phyloP scores from a whole-genome alignment of 2,113 vertebrate genomes.

The Propithecus coquereli region DNA sequence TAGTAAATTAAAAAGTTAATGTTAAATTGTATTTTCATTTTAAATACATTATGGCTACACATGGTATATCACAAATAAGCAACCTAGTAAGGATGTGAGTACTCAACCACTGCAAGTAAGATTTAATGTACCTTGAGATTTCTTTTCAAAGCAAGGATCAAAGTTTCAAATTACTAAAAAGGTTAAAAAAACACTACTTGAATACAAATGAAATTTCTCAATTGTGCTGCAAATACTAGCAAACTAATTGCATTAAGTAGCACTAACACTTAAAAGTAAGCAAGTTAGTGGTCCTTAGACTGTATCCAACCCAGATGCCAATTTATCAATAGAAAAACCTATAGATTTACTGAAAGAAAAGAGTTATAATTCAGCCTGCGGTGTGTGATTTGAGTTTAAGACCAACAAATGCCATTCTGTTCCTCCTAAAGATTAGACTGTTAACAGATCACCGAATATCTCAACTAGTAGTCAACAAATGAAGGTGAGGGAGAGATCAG shows the following conservation, averaged over 20 bases:
- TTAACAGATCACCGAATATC: background rate
- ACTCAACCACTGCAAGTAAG: background rate
- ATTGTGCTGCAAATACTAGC: background rate
- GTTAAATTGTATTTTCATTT: background rate
- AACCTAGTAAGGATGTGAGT: background rate
- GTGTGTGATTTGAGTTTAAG: background rate
- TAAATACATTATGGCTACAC: background rate
- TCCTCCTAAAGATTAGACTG: background rate
- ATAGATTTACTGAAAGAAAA: background rate
- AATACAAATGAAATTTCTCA: background rate
- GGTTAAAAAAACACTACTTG: background rate
- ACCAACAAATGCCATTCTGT: background rate
- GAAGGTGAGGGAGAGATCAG: background rate
- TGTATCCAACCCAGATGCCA: background rate
- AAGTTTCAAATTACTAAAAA: background rate
- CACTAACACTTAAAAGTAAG: background rate
- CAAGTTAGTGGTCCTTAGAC: background rate
- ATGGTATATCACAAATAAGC: background rate
- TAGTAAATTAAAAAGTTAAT: slow-evolving; percentile 17
- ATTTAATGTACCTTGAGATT: background rate
- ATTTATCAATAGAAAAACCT: background rate
- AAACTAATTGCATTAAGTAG: background rate
- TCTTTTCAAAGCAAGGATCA: background rate
- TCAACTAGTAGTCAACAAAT: background rate
- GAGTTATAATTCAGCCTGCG: background rate